Base-by-base conservation (phyloP, 2,888 invertebrate genomes). In the Drosophila fulvimacula region DNA sequence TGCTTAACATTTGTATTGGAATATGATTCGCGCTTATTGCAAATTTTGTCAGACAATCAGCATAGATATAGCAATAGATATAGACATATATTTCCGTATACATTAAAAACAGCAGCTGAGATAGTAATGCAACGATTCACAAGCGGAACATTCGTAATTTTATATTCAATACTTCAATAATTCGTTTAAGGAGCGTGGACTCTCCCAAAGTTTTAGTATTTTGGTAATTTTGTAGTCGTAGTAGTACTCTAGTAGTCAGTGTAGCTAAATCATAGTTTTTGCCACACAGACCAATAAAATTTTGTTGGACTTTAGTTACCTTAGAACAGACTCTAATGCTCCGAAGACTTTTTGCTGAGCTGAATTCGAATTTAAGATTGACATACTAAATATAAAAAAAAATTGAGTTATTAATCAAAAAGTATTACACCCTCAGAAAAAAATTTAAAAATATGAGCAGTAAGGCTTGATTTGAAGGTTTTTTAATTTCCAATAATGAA, bases 1-100 rank as follows among this genome's bases (percentile, higher is more conserved):
- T 63, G 79, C 80, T 80, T 56, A 76, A 88, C 71, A 79, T 82
- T 88, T 88, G 89, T 89, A 84, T 84, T 84, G 89, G 89, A 89
- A 88, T 70, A 85, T 86, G 58, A 81, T 87, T 83, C 82, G 85
- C 71, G 77, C 77, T 58, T 65, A 48, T 11, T 57, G 48, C 10
- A 42, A 48, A 36, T 34, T 39, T 24, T 19, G 30, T 19, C 21
- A 32, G 60, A 32, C 7, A 30, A 15, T 10, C 17, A 19, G 48
- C 19, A 3, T 48, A 48, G 27, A 30, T 41, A 27, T 46, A 30
- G 27, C 7, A 6, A 30, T 30, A 3, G 5, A 15, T 21, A n/a
- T 51, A 9, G 4, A 9, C 6, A 24, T 24, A 2, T 11, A 38
- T 24, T 24, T 52, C 19, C 13, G 30, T 19, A 48, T 32, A 4